A percentile compares a stretch with the other conserved stretches of the same genome.
phyloP scores from a whole-genome alignment of 1,140 invertebrate genomes.

The Apolygus lucorum region DNA sequence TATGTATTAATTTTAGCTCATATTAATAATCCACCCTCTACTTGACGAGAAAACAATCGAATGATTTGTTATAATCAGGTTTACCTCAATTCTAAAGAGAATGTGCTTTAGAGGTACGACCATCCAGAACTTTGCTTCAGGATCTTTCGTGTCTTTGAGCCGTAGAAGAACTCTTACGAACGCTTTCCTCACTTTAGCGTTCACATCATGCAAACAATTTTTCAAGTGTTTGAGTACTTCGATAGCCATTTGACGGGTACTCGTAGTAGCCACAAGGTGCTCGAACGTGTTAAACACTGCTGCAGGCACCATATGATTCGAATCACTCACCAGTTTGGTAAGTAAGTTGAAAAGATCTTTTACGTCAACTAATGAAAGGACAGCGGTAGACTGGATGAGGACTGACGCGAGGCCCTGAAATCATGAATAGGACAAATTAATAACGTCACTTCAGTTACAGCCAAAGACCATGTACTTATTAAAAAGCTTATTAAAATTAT shows the following conservation, averaged over 20 bases:
- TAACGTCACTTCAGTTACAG: too few species aligned
- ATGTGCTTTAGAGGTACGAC: constrained; percentile 29
- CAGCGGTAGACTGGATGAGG: constrained; percentile 24
- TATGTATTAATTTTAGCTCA: too few species aligned
- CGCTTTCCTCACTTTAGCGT: constrained; percentile 31
- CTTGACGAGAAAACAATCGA: too few species aligned
- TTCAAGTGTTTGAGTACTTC: constrained; percentile 27
- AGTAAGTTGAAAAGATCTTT: constrained; percentile 27
- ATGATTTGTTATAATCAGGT: too few species aligned
- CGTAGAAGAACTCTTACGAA: constrained; percentile 30
- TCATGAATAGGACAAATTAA: constrained; percentile 12
- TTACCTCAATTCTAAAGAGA: constrained; percentile 30
- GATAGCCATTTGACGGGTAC: background rate
- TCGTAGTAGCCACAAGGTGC: constrained; percentile 7
- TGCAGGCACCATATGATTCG: constrained; percentile 24
- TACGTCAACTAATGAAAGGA: constrained; percentile 27
- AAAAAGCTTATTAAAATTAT: too few species aligned
- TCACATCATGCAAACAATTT: constrained; percentile 31
- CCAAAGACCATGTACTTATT: too few species aligned
- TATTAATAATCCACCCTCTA: too few species aligned
- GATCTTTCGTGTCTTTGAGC: constrained; percentile 23
- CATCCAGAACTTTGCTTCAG: constrained; percentile 26
- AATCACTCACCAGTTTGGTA: constrained; percentile 28
- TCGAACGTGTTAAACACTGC: constrained; percentile 30
- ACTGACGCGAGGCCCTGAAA: constrained; percentile 28